phyloP scores from a whole-genome alignment of 2,113 vertebrate genomes.

The Silurus asotus region DNA sequence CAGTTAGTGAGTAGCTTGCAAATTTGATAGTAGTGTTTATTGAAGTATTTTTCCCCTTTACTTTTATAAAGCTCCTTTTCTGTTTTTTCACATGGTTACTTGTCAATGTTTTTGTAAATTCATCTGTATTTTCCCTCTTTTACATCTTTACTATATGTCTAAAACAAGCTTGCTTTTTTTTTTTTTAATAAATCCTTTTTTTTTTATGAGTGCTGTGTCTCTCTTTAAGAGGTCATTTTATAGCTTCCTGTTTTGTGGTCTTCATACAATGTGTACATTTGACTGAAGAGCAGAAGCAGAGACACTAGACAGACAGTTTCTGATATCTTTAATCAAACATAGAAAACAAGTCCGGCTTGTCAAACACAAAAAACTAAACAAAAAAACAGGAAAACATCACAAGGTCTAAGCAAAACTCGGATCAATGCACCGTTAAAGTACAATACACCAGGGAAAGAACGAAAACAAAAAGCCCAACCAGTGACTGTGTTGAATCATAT shows the following conservation, averaged over 20 bases:
- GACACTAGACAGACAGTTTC: not conserved
- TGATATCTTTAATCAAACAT: slow-evolving; percentile 30
- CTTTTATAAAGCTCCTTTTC: not conserved
- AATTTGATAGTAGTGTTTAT: not conserved
- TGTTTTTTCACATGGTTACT: slow-evolving; percentile 22
- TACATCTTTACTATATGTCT: slow-evolving; percentile 28
- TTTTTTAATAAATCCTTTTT: slow-evolving; percentile 49
- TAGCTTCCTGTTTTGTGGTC: not conserved
- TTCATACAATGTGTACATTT: not conserved
- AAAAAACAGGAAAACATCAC: not conserved
- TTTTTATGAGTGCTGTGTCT: slow-evolving; percentile 4
- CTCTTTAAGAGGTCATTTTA: not conserved
- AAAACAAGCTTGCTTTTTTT: slow-evolving; percentile 19
- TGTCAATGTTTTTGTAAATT: slow-evolving; percentile 29
- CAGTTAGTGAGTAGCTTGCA: not conserved
- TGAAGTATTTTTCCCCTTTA: not conserved
- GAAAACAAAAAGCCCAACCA: slow-evolving; percentile 7
- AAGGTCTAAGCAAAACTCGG: not conserved
- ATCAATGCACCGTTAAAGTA: not conserved
- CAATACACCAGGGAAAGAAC: not conserved
- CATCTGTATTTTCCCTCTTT: slow-evolving; percentile 22
- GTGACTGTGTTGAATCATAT: not conserved
- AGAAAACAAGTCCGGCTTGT: slow-evolving; percentile 44
- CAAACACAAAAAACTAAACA: not conserved
- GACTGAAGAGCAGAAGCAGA: not conserved